These are phyloP conservation scores for Bubo blakistoni DNA, from an alignment of 2,113 vertebrate species.

Conservation along the genomic window DNA sequence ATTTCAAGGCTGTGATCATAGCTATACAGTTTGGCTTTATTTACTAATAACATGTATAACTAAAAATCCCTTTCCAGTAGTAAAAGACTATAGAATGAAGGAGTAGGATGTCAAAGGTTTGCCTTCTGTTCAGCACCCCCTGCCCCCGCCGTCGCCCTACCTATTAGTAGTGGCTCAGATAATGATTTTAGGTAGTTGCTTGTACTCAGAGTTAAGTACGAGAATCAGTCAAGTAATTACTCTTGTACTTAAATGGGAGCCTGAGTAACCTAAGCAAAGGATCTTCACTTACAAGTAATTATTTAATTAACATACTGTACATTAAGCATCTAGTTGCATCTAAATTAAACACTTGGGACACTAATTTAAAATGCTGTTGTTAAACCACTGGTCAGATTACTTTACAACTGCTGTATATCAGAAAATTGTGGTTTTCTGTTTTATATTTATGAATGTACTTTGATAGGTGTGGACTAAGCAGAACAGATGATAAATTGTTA, in stretches of 20 bases:
- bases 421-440: background rate
- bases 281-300: background rate
- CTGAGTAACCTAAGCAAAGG: background rate
- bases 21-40: background rate
- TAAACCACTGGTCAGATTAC: background rate
- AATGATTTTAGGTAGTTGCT: background rate
- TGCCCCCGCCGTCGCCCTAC: too few relatives aligned
- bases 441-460: conserved; percentile 20
- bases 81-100: background rate
- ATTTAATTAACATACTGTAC: background rate
- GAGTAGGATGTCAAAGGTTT: background rate
- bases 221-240: background rate
- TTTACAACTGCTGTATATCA: background rate
- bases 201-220: background rate
- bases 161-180: background rate
- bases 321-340: background rate
- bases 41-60: background rate
- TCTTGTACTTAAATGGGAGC: background rate
- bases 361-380: conserved; percentile 7
- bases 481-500: conserved; percentile 15
- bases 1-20: background rate
- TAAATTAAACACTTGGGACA: conserved; percentile 29
- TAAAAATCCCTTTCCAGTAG: background rate
- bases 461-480: conserved; percentile 9
- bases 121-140: background rate